Percentiles rank a stretch among this genome's conserved stretches.
phyloP scores from a whole-genome alignment of 1,140 invertebrate species.

The Drosophila tropicalis region DNA sequence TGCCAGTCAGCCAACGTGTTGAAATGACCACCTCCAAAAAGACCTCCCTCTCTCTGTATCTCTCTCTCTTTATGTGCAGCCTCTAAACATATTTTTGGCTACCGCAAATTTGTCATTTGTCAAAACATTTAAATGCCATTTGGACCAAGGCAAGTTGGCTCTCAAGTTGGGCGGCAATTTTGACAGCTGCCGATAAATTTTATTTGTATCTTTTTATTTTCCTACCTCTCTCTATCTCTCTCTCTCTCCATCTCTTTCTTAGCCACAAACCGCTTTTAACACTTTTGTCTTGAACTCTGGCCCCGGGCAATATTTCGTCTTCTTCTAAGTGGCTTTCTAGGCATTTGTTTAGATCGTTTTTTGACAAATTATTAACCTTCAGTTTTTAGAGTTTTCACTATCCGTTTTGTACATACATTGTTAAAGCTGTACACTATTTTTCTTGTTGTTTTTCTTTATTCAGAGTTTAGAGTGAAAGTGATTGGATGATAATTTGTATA shows the following conservation, averaged over 20 bases:
- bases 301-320: constrained; percentile 47
- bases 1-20: constrained; percentile 9
- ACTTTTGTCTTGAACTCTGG: constrained; percentile 51
- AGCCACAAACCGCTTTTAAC: constrained; percentile 58
- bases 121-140: constrained; percentile 81
- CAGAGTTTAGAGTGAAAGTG: constrained; percentile 41
- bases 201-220: constrained; percentile 26
- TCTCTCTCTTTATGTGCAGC: constrained; percentile 6
- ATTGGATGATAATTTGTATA: constrained; percentile 17
- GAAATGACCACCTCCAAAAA: constrained; percentile 44
- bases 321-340: constrained; percentile 38
- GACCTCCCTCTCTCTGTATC: constrained; percentile 24
- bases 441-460: no score
- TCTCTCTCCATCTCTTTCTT: not conserved
- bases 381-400: constrained; percentile 13
- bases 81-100: constrained; percentile 55
- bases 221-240: not conserved
- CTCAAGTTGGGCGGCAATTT: constrained; percentile 47
- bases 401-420: constrained; percentile 3
- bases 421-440: no score
- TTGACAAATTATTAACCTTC: constrained; percentile 47
- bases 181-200: constrained; percentile 79
- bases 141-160: constrained; percentile 52
- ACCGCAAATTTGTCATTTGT: constrained; percentile 81
- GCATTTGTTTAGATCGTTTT: constrained; percentile 51